Evolutionary conservation across 2,888 invertebrate species (phyloP).

Genomic region (Andrena marginata): DNA sequence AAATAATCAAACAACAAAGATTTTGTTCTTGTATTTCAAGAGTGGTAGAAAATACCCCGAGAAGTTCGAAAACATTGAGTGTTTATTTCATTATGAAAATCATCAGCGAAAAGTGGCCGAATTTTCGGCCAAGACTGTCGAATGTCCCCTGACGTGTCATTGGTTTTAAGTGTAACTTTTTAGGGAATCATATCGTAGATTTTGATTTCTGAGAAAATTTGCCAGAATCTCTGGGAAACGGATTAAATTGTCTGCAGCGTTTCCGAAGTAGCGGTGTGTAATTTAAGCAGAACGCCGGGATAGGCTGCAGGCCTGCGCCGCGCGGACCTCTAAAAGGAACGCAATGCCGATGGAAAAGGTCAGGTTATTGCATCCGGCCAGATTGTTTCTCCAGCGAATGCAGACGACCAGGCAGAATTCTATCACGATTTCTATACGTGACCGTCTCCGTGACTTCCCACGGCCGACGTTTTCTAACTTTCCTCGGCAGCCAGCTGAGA

Average conservation of each 20-base stretch:
- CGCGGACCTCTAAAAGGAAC: slow-evolving; percentile 48
- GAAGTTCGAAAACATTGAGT: too few species aligned
- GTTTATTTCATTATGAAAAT: too few species aligned
- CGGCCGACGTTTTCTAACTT: slow-evolving; percentile 61
- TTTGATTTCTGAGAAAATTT: background rate
- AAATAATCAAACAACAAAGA: too few species aligned
- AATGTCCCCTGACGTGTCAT: too few species aligned
- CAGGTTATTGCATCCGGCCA: slow-evolving; percentile 58
- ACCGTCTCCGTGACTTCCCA: slow-evolving; percentile 53
- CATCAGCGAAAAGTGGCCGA: too few species aligned
- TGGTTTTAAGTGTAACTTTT: too few species aligned
- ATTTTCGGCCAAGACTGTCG: too few species aligned
- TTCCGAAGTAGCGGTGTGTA: slow-evolving; percentile 1
- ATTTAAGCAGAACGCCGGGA: slow-evolving; percentile 9
- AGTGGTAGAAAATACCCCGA: too few species aligned
- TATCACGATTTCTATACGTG: slow-evolving; percentile 47
- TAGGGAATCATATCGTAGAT: too few species aligned
- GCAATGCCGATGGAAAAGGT: slow-evolving; percentile 61
- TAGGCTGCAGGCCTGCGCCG: slow-evolving; percentile 11
- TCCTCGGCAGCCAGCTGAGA: slow-evolving; percentile 41
- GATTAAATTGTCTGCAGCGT: background rate
- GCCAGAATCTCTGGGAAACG: background rate
- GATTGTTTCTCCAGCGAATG: slow-evolving; percentile 45
- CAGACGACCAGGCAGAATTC: slow-evolving; percentile 10
- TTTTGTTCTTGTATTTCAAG: too few species aligned